A percentile compares a stretch with the other conserved stretches of the same genome.
phyloP scores from a whole-genome alignment of 2,797 vertebrate genomes.

The Ctenopoma multispine region DNA sequence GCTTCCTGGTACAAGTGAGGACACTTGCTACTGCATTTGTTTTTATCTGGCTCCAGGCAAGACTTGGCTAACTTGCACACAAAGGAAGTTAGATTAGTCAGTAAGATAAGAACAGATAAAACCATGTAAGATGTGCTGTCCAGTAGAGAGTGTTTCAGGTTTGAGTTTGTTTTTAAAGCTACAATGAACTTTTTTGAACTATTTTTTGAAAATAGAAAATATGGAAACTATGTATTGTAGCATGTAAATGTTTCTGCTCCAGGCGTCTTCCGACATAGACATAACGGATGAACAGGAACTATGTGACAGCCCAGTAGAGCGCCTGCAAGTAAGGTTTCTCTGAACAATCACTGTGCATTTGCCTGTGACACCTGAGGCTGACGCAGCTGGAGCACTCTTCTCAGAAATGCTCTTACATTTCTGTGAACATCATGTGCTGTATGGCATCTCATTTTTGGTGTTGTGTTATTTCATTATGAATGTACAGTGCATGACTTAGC shows the following conservation, averaged over 20 bases:
- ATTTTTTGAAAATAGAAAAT: too few species aligned
- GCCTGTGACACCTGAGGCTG: constrained; percentile 24
- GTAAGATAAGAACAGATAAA: not conserved
- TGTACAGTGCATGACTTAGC: constrained; percentile 48
- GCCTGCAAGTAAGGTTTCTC: constrained; percentile 76
- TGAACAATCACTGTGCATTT: constrained; percentile 10
- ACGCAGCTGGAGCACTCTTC: constrained; percentile 19
- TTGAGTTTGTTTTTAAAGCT: too few species aligned
- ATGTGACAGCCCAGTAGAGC: constrained; percentile 68
- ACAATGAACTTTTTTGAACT: too few species aligned
- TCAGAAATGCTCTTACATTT: constrained; percentile 39
- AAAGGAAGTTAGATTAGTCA: not conserved
- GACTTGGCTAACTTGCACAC: not conserved
- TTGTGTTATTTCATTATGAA: constrained; percentile 50
- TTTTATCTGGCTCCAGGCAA: not conserved
- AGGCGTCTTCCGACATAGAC: constrained; percentile 74
- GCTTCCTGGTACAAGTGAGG: not conserved
- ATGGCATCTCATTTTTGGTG: constrained; percentile 7
- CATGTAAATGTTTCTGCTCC: constrained; percentile 65
- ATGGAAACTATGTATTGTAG: constrained; percentile 23
- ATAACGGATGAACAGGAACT: constrained; percentile 72
- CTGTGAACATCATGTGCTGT: constrained; percentile 21
- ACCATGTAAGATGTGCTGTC: not conserved
- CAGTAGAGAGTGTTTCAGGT: too few species aligned
- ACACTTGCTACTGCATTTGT: not conserved